Conservation (phyloP, 2,113 vertebrate genomes). For the Sphaerodactylus townsendi region DNA sequence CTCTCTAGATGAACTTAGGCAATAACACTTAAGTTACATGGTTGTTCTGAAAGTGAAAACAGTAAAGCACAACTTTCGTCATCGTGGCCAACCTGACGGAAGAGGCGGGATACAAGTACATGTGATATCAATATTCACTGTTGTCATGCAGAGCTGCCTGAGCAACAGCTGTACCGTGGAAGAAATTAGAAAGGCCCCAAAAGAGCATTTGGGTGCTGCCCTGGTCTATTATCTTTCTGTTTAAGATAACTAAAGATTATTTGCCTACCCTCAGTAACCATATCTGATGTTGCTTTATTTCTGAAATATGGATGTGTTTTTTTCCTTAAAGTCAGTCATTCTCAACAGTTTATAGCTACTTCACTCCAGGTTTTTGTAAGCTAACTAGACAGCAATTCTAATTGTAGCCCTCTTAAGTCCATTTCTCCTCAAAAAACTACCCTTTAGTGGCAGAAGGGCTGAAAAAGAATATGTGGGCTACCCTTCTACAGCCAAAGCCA, state of each 20-base stretch:
- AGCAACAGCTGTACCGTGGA: background rate
- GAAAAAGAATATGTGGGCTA: background rate
- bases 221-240: background rate
- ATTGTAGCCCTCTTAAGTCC: no score
- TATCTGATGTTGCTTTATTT: background rate
- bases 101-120: background rate
- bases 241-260: background rate
- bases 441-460: background rate
- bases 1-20: background rate
- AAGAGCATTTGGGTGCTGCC: background rate
- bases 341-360: background rate
- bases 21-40: background rate
- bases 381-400: background rate
- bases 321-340: no score
- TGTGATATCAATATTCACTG: background rate
- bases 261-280: background rate
- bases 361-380: background rate
- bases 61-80: background rate
- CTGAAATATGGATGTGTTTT: background rate
- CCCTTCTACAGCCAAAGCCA: background rate
- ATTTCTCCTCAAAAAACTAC: background rate
- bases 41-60: background rate
- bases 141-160: background rate
- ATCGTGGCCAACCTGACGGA: background rate
- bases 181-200: background rate